A percentile compares a stretch with the other conserved stretches of the same genome.
These are phyloP conservation scores for Actinostola sp. DNA, from an alignment of 92 coral and sea anemone species.

Conservation along the genomic window DNA sequence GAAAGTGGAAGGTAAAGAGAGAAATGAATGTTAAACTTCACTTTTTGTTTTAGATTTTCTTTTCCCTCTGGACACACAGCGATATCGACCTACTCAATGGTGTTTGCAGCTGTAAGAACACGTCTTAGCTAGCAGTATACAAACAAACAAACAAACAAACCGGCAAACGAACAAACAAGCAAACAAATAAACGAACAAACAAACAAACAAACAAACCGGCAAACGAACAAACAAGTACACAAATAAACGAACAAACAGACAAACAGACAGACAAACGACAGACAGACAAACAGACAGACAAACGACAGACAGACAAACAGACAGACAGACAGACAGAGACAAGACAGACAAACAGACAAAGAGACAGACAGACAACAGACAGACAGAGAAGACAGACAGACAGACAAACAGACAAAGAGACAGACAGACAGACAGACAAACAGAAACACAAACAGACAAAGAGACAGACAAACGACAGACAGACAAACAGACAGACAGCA, in stretches of 20 bases:
- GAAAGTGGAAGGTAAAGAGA: not conserved
- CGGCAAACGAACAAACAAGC: too few relatives aligned
- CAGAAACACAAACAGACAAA: not conserved
- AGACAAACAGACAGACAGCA: not conserved
- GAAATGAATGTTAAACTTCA: not conserved
- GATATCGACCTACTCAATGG: slow-evolving; percentile 78
- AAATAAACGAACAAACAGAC: not conserved
- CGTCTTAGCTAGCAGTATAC: too few relatives aligned
- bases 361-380: not conserved
- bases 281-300: not conserved
- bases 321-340: not conserved
- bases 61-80: slow-evolving; percentile 91
- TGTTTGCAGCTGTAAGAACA: slow-evolving; percentile 84
- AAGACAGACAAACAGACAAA: not conserved
- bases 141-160: too few relatives aligned
- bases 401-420: slow-evolving; percentile 4
- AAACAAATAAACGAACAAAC: too few relatives aligned
- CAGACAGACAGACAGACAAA: not conserved
- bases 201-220: too few relatives aligned
- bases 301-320: not conserved
- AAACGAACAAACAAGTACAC: not conserved
- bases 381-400: not conserved
- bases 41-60: slow-evolving; percentile 53
- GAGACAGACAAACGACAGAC: not conserved
- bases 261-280: not conserved